Evolutionary conservation across 2,888 invertebrate species (phyloP).

Genomic region (Thymelicus acteon): DNA sequence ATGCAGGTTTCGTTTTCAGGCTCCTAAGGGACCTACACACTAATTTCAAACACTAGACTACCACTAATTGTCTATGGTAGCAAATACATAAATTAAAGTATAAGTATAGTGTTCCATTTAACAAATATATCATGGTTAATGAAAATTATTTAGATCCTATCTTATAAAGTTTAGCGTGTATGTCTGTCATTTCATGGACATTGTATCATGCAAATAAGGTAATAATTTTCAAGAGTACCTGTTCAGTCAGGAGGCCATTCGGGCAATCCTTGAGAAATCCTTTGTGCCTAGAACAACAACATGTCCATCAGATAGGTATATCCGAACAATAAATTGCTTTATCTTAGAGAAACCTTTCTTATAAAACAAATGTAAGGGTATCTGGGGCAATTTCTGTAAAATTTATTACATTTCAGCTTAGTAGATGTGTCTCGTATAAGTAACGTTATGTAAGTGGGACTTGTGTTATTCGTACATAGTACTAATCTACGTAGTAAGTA

Average conservation of each 20-base stretch:
- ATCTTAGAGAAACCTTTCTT: constrained; percentile 4
- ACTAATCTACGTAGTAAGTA: background rate
- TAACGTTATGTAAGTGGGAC: background rate
- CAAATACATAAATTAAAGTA: too few relatives aligned
- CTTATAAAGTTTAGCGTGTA: background rate
- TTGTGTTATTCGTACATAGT: background rate
- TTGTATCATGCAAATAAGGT: constrained; percentile 8
- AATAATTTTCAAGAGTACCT: constrained; percentile 81
- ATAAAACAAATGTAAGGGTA: constrained; percentile 9
- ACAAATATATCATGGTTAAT: too few relatives aligned
- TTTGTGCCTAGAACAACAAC: constrained; percentile 91
- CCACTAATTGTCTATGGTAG: too few relatives aligned
- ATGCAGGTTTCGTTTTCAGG: too few relatives aligned
- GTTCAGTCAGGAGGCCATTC: constrained; percentile 96
- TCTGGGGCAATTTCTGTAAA: background rate
- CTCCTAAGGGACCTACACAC: too few relatives aligned
- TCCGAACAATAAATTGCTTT: background rate
- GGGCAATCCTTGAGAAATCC: constrained; percentile 98
- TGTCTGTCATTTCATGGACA: background rate
- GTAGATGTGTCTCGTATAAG: background rate
- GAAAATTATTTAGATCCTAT: background rate
- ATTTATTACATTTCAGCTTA: constrained; percentile 6
- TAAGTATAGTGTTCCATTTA: too few relatives aligned
- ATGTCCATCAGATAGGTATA: background rate
- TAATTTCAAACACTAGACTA: too few relatives aligned